Percentiles rank a stretch among this genome's conserved stretches.
phyloP scores from a whole-genome alignment of 2,888 invertebrate genomes.

The Drosophila fulvimacula region DNA sequence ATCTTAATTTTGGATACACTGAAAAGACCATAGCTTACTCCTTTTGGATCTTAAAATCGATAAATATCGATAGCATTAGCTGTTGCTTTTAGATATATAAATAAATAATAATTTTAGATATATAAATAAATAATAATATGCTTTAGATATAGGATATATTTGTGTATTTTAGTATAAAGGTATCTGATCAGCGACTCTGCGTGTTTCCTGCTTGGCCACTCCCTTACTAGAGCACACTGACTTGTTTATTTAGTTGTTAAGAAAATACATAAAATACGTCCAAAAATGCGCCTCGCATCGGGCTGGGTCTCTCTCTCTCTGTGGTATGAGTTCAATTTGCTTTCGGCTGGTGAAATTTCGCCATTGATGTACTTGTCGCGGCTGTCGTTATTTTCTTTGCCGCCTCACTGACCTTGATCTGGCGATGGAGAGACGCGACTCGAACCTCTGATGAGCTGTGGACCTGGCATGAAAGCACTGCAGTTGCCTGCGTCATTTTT shows the following conservation, averaged over 20 bases:
- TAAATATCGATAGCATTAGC: neutral
- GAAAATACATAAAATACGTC: conserved; percentile 57
- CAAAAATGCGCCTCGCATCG: conserved; percentile 17
- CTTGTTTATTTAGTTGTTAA: conserved; percentile 21
- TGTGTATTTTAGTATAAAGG: neutral
- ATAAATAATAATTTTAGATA: too few relatives aligned
- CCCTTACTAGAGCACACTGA: neutral
- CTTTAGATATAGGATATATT: too few relatives aligned
- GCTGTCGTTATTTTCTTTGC: conserved; percentile 39
- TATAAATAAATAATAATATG: too few relatives aligned
- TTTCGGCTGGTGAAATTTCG: conserved; percentile 66
- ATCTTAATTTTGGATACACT: too few relatives aligned
- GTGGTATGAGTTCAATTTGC: conserved; percentile 25
- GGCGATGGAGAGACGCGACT: conserved; percentile 39
- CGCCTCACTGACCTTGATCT: conserved; percentile 66
- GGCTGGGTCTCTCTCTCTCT: conserved; percentile 8
- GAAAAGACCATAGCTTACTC: neutral
- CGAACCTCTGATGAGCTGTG: conserved; percentile 25
- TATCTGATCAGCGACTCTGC: neutral
- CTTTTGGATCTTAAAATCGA: neutral
- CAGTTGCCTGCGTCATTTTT: conserved; percentile 51
- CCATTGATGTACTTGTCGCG: conserved; percentile 36
- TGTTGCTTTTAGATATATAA: neutral
- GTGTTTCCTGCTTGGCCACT: neutral
- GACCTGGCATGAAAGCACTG: conserved; percentile 38